A percentile compares a stretch with the other conserved stretches of the same genome.
These are phyloP conservation scores for Rhadina sibilatrix DNA, from an alignment of 2,113 vertebrate species.

Conservation along the genomic window DNA sequence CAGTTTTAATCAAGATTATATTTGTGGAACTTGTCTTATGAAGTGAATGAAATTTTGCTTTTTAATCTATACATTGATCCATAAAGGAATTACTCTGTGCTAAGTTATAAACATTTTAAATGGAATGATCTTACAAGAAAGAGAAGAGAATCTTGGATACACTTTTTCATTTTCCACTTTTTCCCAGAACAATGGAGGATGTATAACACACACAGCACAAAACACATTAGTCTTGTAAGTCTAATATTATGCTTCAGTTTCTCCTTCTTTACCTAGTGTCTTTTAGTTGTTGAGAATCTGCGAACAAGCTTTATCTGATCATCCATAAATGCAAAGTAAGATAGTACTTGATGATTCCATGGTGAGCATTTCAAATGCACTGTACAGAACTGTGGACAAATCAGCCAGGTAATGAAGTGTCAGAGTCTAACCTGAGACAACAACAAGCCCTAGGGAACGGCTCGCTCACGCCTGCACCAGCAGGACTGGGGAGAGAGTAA, in stretches of 20 bases:
- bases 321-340: not conserved
- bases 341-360: not conserved
- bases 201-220: not conserved
- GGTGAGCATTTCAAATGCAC: not conserved
- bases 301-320: not conserved
- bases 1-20: not conserved
- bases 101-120: not conserved
- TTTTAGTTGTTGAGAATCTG: not conserved
- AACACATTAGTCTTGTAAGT: not conserved
- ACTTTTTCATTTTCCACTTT: not conserved
- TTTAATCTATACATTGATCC: constrained; percentile 12
- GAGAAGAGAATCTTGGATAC: not conserved
- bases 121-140: not conserved
- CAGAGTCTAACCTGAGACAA: not conserved
- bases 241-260: not conserved
- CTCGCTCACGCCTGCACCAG: fast-evolving
- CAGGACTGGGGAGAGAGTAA: not conserved
- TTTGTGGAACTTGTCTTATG: not conserved
- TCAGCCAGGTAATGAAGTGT: too few relatives aligned
- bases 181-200: not conserved
- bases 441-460: fast-evolving
- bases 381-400: not conserved
- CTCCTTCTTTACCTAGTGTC: not conserved
- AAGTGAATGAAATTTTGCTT: constrained; percentile 13
- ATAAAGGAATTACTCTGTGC: not conserved